These are phyloP conservation scores for Eretmochelys imbricata DNA, from an alignment of 2,113 vertebrate genomes.

Conservation along the genomic window DNA sequence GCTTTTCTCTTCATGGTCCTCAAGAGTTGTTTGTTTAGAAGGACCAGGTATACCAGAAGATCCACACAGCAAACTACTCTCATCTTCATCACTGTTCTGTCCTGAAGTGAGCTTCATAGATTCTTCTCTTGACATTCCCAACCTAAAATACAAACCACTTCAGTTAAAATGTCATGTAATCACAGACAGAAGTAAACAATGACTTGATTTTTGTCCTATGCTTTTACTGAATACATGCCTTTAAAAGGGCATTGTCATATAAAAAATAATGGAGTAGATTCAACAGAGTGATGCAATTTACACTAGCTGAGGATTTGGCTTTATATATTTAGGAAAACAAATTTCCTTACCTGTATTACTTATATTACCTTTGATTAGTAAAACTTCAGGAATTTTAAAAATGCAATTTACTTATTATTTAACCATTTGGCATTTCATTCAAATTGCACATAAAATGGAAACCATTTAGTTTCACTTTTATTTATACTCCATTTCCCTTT, in stretches of 20 bases:
- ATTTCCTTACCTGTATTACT: neutral
- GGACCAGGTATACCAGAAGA: slow-evolving; percentile 71
- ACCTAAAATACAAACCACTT: slow-evolving; percentile 70
- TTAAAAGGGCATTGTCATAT: neutral
- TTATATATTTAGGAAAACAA: slow-evolving; percentile 5
- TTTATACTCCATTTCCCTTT: neutral
- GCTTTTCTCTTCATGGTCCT: slow-evolving; percentile 69
- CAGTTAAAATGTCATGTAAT: slow-evolving; percentile 29
- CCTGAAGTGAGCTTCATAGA: slow-evolving; percentile 79
- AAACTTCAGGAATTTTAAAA: neutral
- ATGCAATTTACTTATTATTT: neutral
- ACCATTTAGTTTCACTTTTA: neutral
- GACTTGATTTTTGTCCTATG: neutral
- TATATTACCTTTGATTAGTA: neutral
- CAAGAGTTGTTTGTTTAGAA: slow-evolving; percentile 67
- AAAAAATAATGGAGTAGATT: neutral
- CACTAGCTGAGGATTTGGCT: neutral
- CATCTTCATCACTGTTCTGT: slow-evolving; percentile 74
- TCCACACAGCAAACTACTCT: slow-evolving; percentile 67
- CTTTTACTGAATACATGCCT: neutral
- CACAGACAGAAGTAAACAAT: neutral
- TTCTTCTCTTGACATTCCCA: slow-evolving; percentile 85
- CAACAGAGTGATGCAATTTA: neutral
- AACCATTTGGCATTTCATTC: neutral
- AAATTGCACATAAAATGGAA: neutral